Evolutionary conservation across 1,140 invertebrate species (phyloP).

Genomic region (Choristoneura fumiferana): DNA sequence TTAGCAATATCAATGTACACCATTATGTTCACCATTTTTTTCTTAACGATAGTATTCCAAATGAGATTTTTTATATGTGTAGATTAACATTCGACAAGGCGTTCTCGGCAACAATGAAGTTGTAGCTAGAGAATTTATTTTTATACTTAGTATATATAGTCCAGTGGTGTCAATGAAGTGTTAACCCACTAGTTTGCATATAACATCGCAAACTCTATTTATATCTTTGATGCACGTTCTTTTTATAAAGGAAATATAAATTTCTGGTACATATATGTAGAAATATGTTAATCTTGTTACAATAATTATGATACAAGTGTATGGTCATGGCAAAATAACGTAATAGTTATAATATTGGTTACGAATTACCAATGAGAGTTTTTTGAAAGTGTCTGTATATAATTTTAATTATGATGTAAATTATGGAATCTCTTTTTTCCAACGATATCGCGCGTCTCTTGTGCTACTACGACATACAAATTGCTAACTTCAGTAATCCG

Average conservation of each 20-base stretch:
- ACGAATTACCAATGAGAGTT: conserved; percentile 38
- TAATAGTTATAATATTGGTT: conserved; percentile 23
- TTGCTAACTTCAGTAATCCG: conserved; percentile 60
- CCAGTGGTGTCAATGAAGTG: not conserved
- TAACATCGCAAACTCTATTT: conserved; percentile 12
- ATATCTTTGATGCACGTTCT: conserved; percentile 12
- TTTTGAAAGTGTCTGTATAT: conserved; percentile 60
- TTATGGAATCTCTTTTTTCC: conserved; percentile 74
- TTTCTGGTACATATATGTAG: conserved; percentile 9
- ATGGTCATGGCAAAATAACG: conserved; percentile 25
- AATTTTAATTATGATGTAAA: conserved; percentile 66
- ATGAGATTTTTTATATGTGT: conserved; percentile 16
- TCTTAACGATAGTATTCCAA: conserved; percentile 17
- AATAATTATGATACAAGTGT: conserved; percentile 13
- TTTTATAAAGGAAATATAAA: conserved; percentile 20
- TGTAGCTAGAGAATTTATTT: conserved; percentile 20
- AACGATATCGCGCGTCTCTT: conserved; percentile 54
- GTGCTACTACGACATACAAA: conserved; percentile 56
- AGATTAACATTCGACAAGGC: conserved; percentile 11
- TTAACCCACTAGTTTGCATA: conserved; percentile 10
- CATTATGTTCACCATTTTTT: not conserved
- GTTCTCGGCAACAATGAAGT: conserved; percentile 12
- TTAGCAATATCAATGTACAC: conserved; percentile 12
- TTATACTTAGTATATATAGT: conserved; percentile 17
- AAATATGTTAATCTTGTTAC: conserved; percentile 17